Conservation (phyloP, 2,888 invertebrate species). For the Cremastobaeus sp. region DNA sequence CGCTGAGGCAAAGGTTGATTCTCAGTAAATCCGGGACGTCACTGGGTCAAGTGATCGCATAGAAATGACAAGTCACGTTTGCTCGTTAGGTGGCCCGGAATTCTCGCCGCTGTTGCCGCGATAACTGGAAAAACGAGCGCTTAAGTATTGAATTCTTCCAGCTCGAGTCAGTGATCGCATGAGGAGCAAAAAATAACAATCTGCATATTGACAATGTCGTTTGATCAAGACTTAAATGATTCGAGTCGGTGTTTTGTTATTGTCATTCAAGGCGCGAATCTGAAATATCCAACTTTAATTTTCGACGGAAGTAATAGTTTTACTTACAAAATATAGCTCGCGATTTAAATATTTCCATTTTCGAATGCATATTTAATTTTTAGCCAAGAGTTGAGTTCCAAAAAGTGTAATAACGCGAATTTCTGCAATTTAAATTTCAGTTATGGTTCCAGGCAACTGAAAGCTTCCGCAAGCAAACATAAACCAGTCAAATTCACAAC, state of each 20-base stretch:
- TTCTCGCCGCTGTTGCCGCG: constrained; percentile 19
- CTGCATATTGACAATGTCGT: constrained; percentile 8
- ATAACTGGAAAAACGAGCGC: constrained; percentile 36
- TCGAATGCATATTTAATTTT: no score
- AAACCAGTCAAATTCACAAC: constrained; percentile 31
- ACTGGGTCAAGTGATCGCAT: constrained; percentile 71
- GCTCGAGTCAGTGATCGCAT: constrained; percentile 28
- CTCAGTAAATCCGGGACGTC: constrained; percentile 66
- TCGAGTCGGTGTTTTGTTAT: constrained; percentile 22
- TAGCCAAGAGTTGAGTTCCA: no score
- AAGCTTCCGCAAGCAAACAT: constrained; percentile 1
- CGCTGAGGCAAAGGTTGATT: constrained; percentile 24
- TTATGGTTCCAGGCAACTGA: not conserved
- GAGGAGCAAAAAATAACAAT: constrained; percentile 29
- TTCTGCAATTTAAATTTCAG: no score
- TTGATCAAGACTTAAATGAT: constrained; percentile 30
- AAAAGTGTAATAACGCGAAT: no score
- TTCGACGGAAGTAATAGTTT: not conserved
- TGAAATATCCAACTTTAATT: no score
- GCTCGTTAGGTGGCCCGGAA: constrained; percentile 69
- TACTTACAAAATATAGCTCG: no score
- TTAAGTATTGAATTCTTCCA: constrained; percentile 31
- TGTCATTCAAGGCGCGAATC: constrained; percentile 26
- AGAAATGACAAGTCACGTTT: constrained; percentile 66
- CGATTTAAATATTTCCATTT: no score